These are phyloP conservation scores for Ennomos erosarius DNA, from an alignment of 2,888 invertebrate species.

Conservation along the genomic window DNA sequence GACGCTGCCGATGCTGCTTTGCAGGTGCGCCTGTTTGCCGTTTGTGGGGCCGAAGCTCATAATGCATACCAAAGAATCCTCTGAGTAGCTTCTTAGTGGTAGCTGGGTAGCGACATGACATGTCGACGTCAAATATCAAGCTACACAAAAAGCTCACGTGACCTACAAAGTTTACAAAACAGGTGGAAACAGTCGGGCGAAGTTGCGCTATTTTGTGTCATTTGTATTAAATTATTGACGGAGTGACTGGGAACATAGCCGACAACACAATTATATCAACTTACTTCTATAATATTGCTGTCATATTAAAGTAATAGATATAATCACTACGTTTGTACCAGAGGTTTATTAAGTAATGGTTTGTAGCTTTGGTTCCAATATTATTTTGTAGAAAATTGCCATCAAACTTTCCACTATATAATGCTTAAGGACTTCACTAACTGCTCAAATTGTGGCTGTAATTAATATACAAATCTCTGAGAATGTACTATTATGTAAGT, in stretches of 20 bases:
- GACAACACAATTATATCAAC: too few relatives aligned
- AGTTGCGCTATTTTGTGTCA: conserved; percentile 42
- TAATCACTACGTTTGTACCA: too few relatives aligned
- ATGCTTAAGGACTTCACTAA: conserved; percentile 3
- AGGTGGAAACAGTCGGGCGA: conserved; percentile 38
- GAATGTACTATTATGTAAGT: not conserved
- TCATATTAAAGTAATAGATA: too few relatives aligned
- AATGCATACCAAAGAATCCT: too few relatives aligned
- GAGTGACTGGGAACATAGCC: too few relatives aligned
- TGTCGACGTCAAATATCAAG: conserved; percentile 1
- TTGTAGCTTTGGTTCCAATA: too few relatives aligned
- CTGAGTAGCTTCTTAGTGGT: not conserved
- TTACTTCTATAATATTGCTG: too few relatives aligned
- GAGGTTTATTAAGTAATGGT: too few relatives aligned
- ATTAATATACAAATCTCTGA: conserved; percentile 13
- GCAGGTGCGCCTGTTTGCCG: too few relatives aligned
- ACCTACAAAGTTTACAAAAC: conserved; percentile 46
- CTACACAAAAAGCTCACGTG: conserved; percentile 25
- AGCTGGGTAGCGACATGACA: not conserved
- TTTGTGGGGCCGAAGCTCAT: too few relatives aligned
- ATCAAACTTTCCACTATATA: not conserved
- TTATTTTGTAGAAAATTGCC: too few relatives aligned
- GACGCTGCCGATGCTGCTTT: too few relatives aligned
- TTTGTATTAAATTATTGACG: conserved; percentile 5
- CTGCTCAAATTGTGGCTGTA: not conserved